Percentiles rank a stretch among this genome's conserved stretches.
phyloP scores from a whole-genome alignment of 2,797 vertebrate species.

The Liasis olivaceus region DNA sequence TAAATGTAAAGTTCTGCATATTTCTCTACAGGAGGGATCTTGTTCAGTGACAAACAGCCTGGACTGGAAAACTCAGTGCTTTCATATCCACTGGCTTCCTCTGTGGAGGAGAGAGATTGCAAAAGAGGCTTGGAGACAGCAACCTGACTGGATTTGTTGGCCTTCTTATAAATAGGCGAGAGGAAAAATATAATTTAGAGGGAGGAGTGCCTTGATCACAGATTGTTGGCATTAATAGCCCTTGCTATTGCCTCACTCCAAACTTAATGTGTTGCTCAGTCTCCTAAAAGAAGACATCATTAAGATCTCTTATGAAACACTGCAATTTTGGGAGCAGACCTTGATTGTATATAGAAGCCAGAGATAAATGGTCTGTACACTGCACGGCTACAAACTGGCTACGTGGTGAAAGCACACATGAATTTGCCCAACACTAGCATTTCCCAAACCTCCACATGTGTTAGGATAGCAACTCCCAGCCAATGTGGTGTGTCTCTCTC shows the following conservation, averaged over 20 bases:
- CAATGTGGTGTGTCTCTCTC: background rate
- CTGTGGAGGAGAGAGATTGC: slow-evolving; percentile 14
- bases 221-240: slow-evolving; percentile 51
- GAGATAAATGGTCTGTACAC: background rate
- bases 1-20: background rate
- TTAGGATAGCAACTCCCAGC: background rate
- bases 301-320: slow-evolving; percentile 15
- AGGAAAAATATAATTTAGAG: slow-evolving; percentile 49
- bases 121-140: slow-evolving; percentile 29
- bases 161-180: slow-evolving; percentile 49
- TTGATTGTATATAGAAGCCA: background rate
- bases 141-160: slow-evolving; percentile 21
- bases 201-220: slow-evolving; percentile 43
- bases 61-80: slow-evolving; percentile 41
- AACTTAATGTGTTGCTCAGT: slow-evolving; percentile 23
- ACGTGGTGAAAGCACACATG: too few species aligned
- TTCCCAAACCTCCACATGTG: background rate
- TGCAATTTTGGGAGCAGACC: background rate
- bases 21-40: background rate
- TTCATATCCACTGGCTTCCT: slow-evolving; percentile 35
- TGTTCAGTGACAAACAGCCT: slow-evolving; percentile 34
- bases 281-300: slow-evolving; percentile 39
- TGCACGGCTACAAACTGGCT: too few species aligned
- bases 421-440: background rate
- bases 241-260: slow-evolving; percentile 39